A percentile compares a stretch with the other conserved stretches of the same genome.
Conservation (phyloP, 2,113 vertebrate genomes). For the Zosterops hypoxanthus region DNA sequence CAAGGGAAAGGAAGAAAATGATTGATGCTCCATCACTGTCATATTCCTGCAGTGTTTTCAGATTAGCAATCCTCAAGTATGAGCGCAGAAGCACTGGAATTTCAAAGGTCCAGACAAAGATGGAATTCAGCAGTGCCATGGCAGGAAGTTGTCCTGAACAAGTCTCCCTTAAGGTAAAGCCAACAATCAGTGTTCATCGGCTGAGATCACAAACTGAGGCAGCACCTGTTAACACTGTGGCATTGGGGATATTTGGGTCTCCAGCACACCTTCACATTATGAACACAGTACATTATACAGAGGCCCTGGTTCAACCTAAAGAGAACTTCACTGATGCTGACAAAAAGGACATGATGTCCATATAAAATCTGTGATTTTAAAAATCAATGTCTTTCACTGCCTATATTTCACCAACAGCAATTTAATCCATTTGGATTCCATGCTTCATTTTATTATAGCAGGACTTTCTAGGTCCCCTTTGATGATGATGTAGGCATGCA, state of each 20-base stretch:
- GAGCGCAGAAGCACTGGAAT: not conserved
- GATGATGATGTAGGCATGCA: not conserved
- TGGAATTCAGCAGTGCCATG: not conserved
- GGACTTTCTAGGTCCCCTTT: not conserved
- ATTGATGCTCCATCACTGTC: not conserved
- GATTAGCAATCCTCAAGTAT: not conserved
- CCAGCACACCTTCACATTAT: not conserved
- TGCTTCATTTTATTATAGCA: not conserved
- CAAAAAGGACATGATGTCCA: not conserved
- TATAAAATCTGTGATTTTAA: not conserved
- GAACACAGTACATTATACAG: not conserved
- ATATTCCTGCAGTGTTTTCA: conserved; percentile 1
- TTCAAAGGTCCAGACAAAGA: not conserved
- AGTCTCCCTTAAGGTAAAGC: not conserved
- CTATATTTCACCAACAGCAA: not conserved
- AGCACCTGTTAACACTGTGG: not conserved
- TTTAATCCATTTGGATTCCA: not conserved
- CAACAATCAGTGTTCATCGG: not conserved
- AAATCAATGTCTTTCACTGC: not conserved
- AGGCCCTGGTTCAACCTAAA: not conserved
- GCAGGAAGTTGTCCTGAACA: not conserved
- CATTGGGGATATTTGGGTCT: not conserved
- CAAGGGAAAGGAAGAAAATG: not conserved
- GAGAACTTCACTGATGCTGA: not conserved
- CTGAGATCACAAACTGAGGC: not conserved